These are phyloP conservation scores for Ophioderma brevispina DNA, from an alignment of 35 echinoderm and acorn worm genomes.

Conservation along the genomic window DNA sequence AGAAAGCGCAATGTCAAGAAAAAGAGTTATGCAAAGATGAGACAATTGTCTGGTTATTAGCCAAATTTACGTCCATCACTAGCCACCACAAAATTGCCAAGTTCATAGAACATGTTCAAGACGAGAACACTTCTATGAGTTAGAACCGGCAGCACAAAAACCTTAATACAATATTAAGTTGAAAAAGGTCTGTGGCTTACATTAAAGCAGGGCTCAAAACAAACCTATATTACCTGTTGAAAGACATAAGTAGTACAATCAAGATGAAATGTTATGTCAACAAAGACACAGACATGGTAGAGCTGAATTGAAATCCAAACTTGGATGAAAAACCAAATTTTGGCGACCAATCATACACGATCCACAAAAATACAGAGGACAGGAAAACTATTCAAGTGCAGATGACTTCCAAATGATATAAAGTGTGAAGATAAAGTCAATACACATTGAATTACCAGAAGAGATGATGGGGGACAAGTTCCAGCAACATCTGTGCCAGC, in stretches of 20 bases:
- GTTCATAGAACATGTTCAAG: constrained; percentile 44
- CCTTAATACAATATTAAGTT: background rate
- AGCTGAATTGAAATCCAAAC: constrained; percentile 40
- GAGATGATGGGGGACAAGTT: no score
- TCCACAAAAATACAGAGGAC: constrained; percentile 20
- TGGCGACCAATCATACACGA: constrained; percentile 45
- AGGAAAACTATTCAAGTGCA: constrained; percentile 26
- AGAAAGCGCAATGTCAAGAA: constrained; percentile 42
- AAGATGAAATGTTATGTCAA: constrained; percentile 32
- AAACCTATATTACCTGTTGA: constrained; percentile 55
- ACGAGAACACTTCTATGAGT: constrained; percentile 43
- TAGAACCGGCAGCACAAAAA: constrained; percentile 49
- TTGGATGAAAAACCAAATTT: constrained; percentile 37
- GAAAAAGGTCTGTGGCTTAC: background rate
- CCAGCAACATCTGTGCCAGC: no score
- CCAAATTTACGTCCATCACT: constrained; percentile 9
- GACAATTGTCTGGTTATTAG: constrained; percentile 34
- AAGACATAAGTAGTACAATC: constrained; percentile 31
- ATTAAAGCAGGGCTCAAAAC: constrained; percentile 39
- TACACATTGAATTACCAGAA: no score
- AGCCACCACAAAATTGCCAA: no score
- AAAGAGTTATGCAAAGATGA: constrained; percentile 49
- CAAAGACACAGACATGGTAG: constrained; percentile 22
- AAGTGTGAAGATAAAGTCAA: constrained; percentile 21
- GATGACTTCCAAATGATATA: constrained; percentile 23